Evolutionary conservation across 1,140 invertebrate species (phyloP).

Genomic region (fruit fly (Drosophila melanogaster)): Release_6_plus_ISO1_MT NT_033777.3:12639501-12640000

Average conservation of each 20-base stretch:
- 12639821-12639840: slow-evolving; percentile 78
- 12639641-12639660: slow-evolving; percentile 87
- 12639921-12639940: too few relatives aligned
- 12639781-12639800: slow-evolving; percentile 7
- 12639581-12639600: slow-evolving; percentile 82
- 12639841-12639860: slow-evolving; percentile 80
- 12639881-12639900: slow-evolving; percentile 41
- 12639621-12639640: slow-evolving; percentile 71
- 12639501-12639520: slow-evolving; percentile 83
- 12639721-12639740: neutral
- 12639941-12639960: too few relatives aligned
- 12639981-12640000: neutral
- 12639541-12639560: slow-evolving; percentile 89
- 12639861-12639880: slow-evolving; percentile 60
- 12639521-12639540: slow-evolving; percentile 90
- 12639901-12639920: neutral
- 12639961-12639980: too few relatives aligned
- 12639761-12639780: slow-evolving; percentile 1
- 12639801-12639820: slow-evolving; percentile 84
- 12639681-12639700: slow-evolving; percentile 89
- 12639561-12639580: slow-evolving; percentile 85
- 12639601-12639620: slow-evolving; percentile 78
- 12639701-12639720: slow-evolving; percentile 85
- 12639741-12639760: neutral
- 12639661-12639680: slow-evolving; percentile 84